Base-by-base conservation (phyloP, 2,797 vertebrate species). In the Microcaecilia unicolor region DNA sequence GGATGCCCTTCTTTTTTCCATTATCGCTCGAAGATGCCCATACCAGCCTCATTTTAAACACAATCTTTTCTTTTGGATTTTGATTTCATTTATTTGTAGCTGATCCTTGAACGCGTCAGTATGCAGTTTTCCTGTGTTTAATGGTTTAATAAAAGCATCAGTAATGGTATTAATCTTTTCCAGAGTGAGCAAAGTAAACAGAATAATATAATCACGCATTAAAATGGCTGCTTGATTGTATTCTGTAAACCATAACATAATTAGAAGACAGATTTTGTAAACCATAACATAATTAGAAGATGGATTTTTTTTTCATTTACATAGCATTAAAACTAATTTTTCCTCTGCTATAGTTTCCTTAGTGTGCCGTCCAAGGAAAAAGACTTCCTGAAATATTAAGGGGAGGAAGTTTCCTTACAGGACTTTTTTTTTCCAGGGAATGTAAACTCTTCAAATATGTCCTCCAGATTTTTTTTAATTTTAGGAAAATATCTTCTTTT, bases 291-390 rank as follows among this genome's bases (percentile, higher is more conserved):
- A 66, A 72, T 69, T 71, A 71, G 60, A 64, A 59, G n/a, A n/a
- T 52, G 0, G 12, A 71, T 71, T 67, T 70, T 73, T 73, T 72
- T 70, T 73, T 64, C 50, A 25, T 73, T 71, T 69, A 61, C 56
- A 67, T 71, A 58, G 71, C 71, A 73, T 73, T 73, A 65, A 71
- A 68, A 73, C 67, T 68, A 70, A 73, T 73, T 70, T n/a, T 70
- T 60, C 62, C 47, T 22, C 35, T 57, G 58, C 64, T 61, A 64
- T 73, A 73, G 68, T 73, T 70, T 64, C 60, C 54, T 44, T 60
- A 68, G 68, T 73, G 70, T 59, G 68, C 67, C 70, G 64, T 55
- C 61, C 67, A 73, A 70, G 67, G 64, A 70, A 70, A 70, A 70
- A 57, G 53, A 51, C 31, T 45, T 61, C 55, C 45, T 62, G 64